phyloP scores from a whole-genome alignment of 2,113 vertebrate genomes.

The Rallus limicola region DNA sequence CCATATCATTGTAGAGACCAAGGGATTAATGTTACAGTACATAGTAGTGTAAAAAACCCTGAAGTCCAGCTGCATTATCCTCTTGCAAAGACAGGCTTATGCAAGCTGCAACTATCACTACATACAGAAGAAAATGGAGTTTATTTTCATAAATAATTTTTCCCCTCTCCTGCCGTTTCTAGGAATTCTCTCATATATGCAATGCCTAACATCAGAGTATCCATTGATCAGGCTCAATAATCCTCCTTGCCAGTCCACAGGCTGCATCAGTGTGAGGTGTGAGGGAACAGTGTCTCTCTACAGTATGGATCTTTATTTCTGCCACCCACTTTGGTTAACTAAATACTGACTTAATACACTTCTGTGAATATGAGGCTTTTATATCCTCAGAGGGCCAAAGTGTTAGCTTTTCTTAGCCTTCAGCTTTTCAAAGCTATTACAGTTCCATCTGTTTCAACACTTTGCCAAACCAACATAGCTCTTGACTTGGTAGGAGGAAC shows the following conservation, averaged over 20 bases:
- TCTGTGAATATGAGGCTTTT: not conserved
- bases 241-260: not conserved
- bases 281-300: not conserved
- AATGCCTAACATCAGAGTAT: not conserved
- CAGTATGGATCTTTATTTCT: not conserved
- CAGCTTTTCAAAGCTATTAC: not conserved
- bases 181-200: not conserved
- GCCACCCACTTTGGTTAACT: not conserved
- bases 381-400: not conserved
- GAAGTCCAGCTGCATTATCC: not conserved
- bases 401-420: not conserved
- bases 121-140: not conserved
- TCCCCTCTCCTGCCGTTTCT: not conserved
- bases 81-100: not conserved
- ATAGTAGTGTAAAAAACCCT: not conserved
- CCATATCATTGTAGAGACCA: not conserved
- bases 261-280: not conserved
- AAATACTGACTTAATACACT: not conserved
- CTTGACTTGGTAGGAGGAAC: not conserved
- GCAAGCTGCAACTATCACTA: not conserved
- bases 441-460: not conserved
- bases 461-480: not conserved
- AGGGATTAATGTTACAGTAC: not conserved
- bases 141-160: not conserved
- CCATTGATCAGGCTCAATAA: not conserved